Percentiles rank a stretch among this genome's conserved stretches.
phyloP scores from a whole-genome alignment of 2,888 invertebrate genomes.

The Pachliopta kotzebuea region DNA sequence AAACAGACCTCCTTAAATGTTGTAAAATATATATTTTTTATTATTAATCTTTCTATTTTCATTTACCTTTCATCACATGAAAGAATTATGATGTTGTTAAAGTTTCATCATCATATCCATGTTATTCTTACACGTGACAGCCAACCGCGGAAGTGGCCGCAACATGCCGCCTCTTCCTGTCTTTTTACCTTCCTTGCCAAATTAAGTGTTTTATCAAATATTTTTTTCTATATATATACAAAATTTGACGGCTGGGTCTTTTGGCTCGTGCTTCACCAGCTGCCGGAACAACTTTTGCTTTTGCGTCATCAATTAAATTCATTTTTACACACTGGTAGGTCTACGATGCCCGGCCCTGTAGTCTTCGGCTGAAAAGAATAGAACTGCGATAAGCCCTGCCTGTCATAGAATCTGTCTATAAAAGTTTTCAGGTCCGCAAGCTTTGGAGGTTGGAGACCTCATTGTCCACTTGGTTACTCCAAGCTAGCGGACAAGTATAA shows the following conservation, averaged over 20 bases:
- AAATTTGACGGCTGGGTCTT: conserved; percentile 46
- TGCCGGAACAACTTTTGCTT: conserved; percentile 55
- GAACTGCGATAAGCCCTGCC: no score
- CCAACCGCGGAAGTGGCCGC: conserved; percentile 73
- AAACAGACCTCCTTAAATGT: no score
- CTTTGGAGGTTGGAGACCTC: no score
- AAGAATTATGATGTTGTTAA: background rate
- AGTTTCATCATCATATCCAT: conserved; percentile 41
- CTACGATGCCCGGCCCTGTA: no score
- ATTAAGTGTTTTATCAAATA: conserved; percentile 60
- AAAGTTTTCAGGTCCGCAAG: no score
- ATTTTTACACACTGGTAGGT: no score
- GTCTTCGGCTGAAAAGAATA: no score
- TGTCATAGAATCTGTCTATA: no score
- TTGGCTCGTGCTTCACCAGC: conserved; percentile 71
- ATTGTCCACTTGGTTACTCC: no score
- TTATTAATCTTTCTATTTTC: no score
- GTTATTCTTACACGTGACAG: conserved; percentile 35
- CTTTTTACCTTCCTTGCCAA: conserved; percentile 66
- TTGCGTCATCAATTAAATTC: conserved; percentile 34
- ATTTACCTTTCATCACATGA: background rate
- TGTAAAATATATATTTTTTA: no score
- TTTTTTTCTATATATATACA: conserved; percentile 58
- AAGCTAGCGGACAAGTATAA: no score
- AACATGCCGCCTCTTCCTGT: conserved; percentile 75